phyloP scores from a whole-genome alignment of 2,113 vertebrate genomes.

The Oenanthe oenanthe region DNA sequence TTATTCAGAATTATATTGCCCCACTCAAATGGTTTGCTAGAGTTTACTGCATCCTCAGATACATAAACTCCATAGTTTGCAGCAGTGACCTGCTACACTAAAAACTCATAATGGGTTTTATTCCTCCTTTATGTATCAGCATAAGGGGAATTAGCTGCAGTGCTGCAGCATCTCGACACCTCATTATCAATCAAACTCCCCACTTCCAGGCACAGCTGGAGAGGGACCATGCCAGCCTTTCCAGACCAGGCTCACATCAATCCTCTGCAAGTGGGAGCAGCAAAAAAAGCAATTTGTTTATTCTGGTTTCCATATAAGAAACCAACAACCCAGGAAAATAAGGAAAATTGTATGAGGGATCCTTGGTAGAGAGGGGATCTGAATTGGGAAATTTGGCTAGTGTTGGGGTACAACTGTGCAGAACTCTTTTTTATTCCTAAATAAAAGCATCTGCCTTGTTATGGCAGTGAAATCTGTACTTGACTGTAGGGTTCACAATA shows the following conservation, averaged over 20 bases:
- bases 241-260: neutral
- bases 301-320: neutral
- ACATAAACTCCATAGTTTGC: rapidly evolving
- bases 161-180: rapidly evolving
- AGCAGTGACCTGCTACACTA: neutral
- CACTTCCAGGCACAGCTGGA: neutral
- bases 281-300: neutral
- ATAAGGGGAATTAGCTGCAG: neutral
- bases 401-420: neutral
- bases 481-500: neutral
- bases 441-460: neutral
- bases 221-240: neutral
- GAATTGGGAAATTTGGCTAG: neutral
- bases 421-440: neutral
- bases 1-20: neutral
- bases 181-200: neutral
- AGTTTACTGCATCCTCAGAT: neutral
- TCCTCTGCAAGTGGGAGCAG: neutral
- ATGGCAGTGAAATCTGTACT: neutral
- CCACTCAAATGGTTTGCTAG: rapidly evolving
- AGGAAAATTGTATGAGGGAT: neutral
- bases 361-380: neutral
- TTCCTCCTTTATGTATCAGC: rapidly evolving
- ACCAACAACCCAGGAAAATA: neutral
- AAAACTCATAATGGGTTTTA: neutral